phyloP scores from a whole-genome alignment of 2,113 vertebrate species.

The Rhinoptilus africanus region DNA sequence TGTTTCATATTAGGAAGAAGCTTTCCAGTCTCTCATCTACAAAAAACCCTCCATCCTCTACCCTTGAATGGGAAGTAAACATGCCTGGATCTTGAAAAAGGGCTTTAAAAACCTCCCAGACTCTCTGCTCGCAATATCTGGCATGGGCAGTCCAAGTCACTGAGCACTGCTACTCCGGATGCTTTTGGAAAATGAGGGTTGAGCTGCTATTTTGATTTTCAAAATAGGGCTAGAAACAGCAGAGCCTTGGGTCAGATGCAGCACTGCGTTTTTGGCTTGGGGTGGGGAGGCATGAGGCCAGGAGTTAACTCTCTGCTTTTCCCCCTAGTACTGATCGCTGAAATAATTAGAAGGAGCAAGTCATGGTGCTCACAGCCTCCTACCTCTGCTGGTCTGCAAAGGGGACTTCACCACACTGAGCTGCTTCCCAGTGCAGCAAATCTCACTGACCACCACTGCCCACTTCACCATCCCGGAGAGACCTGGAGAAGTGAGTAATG shows the following conservation, averaged over 20 bases:
- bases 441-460: conserved; percentile 71
- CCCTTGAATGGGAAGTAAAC: not conserved
- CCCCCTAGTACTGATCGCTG: conserved; percentile 79
- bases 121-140: not conserved
- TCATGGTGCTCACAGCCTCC: conserved; percentile 72
- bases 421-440: conserved; percentile 74
- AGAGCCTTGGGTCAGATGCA: not conserved
- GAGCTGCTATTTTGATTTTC: not conserved
- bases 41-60: not conserved
- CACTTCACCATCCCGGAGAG: conserved; percentile 75
- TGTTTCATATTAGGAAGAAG: not conserved
- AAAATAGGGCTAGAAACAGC: not conserved
- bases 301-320: not conserved
- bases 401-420: conserved; percentile 82
- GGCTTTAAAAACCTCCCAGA: not conserved
- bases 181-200: not conserved
- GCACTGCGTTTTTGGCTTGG: not conserved
- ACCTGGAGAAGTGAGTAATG: conserved; percentile 77
- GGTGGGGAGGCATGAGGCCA: not conserved
- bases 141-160: not conserved
- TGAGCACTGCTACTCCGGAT: not conserved
- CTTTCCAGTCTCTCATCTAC: not conserved
- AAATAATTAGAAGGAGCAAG: conserved; percentile 86
- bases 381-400: conserved; percentile 81
- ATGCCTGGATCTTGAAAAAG: not conserved